Evolutionary conservation across 2,113 vertebrate genomes (phyloP).

Genomic region (Leptobrachium leishanense): DNA sequence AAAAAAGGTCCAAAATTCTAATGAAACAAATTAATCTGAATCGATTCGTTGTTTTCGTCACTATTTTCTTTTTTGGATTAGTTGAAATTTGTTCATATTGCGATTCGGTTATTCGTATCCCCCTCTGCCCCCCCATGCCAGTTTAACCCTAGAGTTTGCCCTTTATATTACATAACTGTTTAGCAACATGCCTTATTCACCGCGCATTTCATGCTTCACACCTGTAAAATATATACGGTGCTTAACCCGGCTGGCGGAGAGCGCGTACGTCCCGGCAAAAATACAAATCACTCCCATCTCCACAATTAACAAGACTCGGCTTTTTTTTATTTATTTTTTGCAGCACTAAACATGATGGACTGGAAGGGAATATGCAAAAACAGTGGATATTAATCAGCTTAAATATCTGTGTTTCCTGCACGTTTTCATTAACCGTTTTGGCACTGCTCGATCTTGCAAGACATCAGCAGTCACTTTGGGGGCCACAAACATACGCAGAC

Average conservation of each 20-base stretch:
- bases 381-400: neutral
- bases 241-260: neutral
- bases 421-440: neutral
- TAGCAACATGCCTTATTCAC: no score
- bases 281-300: neutral
- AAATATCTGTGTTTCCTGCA: neutral
- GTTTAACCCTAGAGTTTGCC: no score
- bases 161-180: no score
- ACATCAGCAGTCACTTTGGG: no score
- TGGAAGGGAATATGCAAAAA: neutral
- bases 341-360: conserved; percentile 2
- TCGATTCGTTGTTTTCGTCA: no score
- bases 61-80: no score
- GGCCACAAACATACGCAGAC: no score
- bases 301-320: neutral
- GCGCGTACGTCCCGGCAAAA: neutral
- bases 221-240: neutral
- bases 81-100: no score
- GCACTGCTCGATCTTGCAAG: neutral
- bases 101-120: no score
- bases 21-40: no score
- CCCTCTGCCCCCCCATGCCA: no score
- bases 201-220: neutral
- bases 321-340: neutral
- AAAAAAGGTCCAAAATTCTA: no score